A percentile compares a stretch with the other conserved stretches of the same genome.
These are phyloP conservation scores for Omphaloscelis lunosa DNA, from an alignment of 2,888 invertebrate species.

Conservation along the genomic window DNA sequence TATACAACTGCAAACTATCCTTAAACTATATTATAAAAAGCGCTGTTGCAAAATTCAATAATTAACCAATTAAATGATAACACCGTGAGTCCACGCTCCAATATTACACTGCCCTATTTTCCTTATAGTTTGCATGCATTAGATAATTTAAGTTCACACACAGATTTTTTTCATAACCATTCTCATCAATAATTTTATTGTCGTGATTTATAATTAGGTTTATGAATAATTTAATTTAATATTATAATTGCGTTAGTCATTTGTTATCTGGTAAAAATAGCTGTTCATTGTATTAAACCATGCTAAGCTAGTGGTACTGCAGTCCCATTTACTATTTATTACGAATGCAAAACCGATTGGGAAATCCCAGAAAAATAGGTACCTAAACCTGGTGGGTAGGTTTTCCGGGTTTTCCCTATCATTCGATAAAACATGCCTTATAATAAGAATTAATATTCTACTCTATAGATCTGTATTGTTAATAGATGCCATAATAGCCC, in stretches of 20 bases:
- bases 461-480: neutral
- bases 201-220: constrained; percentile 44
- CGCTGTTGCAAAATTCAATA: neutral
- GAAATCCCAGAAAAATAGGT: neutral
- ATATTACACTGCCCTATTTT: constrained; percentile 36
- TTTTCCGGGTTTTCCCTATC: neutral
- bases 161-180: constrained; percentile 29
- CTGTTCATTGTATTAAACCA: constrained; percentile 14
- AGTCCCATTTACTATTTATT: neutral
- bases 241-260: constrained; percentile 44
- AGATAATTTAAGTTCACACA: constrained; percentile 51
- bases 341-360: neutral
- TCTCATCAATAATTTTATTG: constrained; percentile 40
- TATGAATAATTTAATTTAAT: constrained; percentile 43
- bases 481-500: neutral
- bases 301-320: neutral
- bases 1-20: neutral
- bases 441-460: neutral
- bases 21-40: too few relatives aligned
- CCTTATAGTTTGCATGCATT: constrained; percentile 13
- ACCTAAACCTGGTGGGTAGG: neutral
- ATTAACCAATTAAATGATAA: constrained; percentile 34
- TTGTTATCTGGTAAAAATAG: constrained; percentile 18
- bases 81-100: constrained; percentile 34
- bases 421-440: neutral